A percentile compares a stretch with the other conserved stretches of the same genome.
Evolutionary conservation across 2,113 vertebrate species (phyloP).

Genomic region (Macroglossus sobrinus): DNA sequence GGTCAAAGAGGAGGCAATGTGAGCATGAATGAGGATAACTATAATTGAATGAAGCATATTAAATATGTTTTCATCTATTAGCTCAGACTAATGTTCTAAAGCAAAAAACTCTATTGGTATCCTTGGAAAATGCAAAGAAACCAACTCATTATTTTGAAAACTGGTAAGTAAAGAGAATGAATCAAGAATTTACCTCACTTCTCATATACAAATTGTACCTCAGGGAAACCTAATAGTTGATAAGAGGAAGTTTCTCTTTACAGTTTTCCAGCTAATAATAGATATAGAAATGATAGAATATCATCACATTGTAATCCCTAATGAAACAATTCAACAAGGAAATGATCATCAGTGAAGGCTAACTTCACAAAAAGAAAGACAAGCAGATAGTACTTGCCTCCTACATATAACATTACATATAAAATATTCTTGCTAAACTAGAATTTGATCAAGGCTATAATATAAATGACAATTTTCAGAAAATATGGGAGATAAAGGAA

Average conservation of each 20-base stretch:
- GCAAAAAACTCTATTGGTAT: not conserved
- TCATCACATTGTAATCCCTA: not conserved
- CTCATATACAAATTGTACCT: not conserved
- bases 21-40: not conserved
- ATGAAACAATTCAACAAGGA: slow-evolving; percentile 1
- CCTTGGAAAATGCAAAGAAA: slow-evolving; percentile 8
- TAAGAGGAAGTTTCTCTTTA: not conserved
- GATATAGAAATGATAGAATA: not conserved
- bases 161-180: not conserved
- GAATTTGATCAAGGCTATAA: not conserved
- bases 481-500: not conserved
- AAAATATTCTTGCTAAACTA: not conserved
- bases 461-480: not conserved
- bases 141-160: slow-evolving; percentile 7
- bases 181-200: not conserved
- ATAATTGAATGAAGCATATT: not conserved
- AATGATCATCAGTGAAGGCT: not conserved
- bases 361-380: slow-evolving; percentile 23
- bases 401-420: not conserved
- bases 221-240: not conserved
- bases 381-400: not conserved
- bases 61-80: not conserved
- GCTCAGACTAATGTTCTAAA: not conserved
- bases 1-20: not conserved
- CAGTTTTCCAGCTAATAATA: not conserved